These are phyloP conservation scores for Brachionus calyciflorus DNA, from an alignment of 1,140 invertebrate species.

Conservation along the genomic window DNA sequence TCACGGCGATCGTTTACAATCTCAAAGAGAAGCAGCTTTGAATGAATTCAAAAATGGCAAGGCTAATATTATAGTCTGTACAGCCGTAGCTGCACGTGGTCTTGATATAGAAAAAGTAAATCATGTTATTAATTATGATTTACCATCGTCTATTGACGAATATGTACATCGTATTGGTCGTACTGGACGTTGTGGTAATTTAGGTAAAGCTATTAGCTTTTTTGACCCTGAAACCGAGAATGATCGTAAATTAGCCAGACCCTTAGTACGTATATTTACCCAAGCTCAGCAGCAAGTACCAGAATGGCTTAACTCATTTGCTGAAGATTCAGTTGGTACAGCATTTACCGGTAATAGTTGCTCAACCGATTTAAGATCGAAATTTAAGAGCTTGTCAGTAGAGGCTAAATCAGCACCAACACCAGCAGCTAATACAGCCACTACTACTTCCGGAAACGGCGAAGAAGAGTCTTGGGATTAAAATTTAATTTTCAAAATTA, in stretches of 20 bases:
- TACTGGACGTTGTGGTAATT: slow-evolving; percentile 86
- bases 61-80: slow-evolving; percentile 72
- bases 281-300: slow-evolving; percentile 39
- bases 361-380: slow-evolving; percentile 11
- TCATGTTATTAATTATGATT: slow-evolving; percentile 86
- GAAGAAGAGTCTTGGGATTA: slow-evolving; percentile 34
- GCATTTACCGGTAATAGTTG: background rate
- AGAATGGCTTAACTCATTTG: slow-evolving; percentile 7
- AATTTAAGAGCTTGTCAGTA: slow-evolving; percentile 3
- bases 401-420: background rate
- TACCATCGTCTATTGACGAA: slow-evolving; percentile 78
- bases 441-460: background rate
- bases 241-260: slow-evolving; percentile 21
- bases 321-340: background rate
- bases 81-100: slow-evolving; percentile 85
- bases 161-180: slow-evolving; percentile 92
- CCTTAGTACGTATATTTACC: background rate
- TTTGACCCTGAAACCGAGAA: slow-evolving; percentile 61
- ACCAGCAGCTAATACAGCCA: background rate
- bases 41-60: slow-evolving; percentile 68
- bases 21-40: slow-evolving; percentile 81
- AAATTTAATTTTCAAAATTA: background rate
- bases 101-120: slow-evolving; percentile 75
- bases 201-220: slow-evolving; percentile 82
- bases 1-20: slow-evolving; percentile 73